Conservation (phyloP, 2,797 vertebrate genomes). For the Scyliorhinus canicula region DNA sequence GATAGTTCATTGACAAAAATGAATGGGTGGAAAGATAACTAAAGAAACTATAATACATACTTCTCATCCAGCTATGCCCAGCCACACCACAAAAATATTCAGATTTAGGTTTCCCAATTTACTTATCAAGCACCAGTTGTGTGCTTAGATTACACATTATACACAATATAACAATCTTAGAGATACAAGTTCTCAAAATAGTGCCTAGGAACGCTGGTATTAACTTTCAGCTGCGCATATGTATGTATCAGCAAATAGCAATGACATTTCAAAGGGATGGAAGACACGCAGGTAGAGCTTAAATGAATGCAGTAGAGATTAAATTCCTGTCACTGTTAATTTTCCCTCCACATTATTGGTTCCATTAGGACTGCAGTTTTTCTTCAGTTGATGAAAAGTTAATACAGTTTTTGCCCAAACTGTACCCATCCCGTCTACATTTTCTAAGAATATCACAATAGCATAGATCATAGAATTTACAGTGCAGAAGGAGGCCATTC, state of each 20-base stretch:
- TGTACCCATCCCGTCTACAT: neutral
- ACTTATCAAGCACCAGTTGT: neutral
- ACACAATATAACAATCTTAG: neutral
- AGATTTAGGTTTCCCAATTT: neutral
- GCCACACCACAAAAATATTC: neutral
- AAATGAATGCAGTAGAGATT: neutral
- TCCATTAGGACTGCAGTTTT: neutral
- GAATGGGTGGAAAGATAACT: no score
- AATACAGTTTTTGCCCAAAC: neutral
- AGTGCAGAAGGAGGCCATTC: no score
- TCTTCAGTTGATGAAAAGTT: neutral
- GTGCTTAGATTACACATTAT: neutral
- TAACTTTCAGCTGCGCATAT: neutral
- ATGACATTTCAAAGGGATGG: neutral
- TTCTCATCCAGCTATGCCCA: no score
- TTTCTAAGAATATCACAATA: neutral
- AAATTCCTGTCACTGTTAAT: neutral
- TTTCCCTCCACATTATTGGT: neutral
- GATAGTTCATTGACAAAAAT: no score
- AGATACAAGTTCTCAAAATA: neutral
- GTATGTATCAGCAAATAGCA: neutral
- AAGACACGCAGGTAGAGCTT: neutral
- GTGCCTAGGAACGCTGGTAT: neutral
- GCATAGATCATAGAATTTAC: no score
- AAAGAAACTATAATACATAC: no score